Conservation (phyloP, 2,113 vertebrate species). For the Sinocyclocheilus anshuiensis region DNA sequence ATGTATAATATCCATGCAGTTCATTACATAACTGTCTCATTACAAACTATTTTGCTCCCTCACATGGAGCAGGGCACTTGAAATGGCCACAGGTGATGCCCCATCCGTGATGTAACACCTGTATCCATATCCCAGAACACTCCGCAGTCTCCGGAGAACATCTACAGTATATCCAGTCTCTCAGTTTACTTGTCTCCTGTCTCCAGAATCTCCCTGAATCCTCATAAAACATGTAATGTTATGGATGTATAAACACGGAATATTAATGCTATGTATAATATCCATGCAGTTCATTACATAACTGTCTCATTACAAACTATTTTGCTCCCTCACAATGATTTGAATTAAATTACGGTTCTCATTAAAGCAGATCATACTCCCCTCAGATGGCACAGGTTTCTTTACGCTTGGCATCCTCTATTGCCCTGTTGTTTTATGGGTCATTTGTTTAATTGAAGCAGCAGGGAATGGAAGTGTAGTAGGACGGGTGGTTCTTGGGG, state of each 20-base stretch:
- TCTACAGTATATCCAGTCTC: neutral
- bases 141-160: conserved; percentile 38
- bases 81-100: conserved; percentile 24
- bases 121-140: neutral
- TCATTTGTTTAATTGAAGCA: conserved; percentile 50
- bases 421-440: conserved; percentile 37
- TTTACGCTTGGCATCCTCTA: conserved; percentile 27
- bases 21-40: conserved; percentile 47
- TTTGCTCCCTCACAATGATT: conserved; percentile 4
- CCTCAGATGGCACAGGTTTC: conserved; percentile 17
- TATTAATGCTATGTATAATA: neutral
- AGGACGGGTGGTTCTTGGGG: conserved; percentile 7
- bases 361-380: conserved; percentile 15
- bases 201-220: neutral
- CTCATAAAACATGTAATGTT: neutral
- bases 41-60: conserved; percentile 7
- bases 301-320: conserved; percentile 47
- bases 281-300: neutral
- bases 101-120: neutral
- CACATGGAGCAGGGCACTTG: conserved; percentile 36
- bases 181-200: neutral
- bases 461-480: conserved; percentile 32
- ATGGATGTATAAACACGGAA: neutral
- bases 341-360: conserved; percentile 4
- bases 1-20: conserved; percentile 1